Conservation (phyloP, 2,888 invertebrate species). For the Ochropleura plecta region DNA sequence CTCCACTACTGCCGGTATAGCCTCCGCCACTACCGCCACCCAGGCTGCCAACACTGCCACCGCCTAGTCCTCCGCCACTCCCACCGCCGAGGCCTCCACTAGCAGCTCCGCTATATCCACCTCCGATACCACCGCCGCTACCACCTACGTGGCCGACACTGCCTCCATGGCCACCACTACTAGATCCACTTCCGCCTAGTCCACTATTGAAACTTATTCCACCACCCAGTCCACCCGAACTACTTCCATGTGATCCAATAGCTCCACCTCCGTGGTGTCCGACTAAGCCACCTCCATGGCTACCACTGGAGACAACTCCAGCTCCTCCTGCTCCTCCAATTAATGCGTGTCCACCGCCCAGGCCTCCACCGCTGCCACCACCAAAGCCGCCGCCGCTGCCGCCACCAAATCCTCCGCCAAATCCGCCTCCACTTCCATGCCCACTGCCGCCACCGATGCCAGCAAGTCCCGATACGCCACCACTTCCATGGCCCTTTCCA, state of each 20-base stretch:
- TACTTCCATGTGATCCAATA: conserved; percentile 33
- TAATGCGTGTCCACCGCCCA: background rate
- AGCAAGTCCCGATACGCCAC: conserved; percentile 21
- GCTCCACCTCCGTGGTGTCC: conserved; percentile 52
- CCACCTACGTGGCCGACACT: conserved; percentile 31
- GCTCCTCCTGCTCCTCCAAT: conserved; percentile 8
- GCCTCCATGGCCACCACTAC: conserved; percentile 64
- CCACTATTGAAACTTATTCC: conserved; percentile 40
- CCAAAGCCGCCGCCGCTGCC: conserved; percentile 33
- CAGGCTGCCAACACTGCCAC: conserved; percentile 14
- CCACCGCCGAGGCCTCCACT: conserved; percentile 21
- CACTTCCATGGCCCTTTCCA: conserved; percentile 34
- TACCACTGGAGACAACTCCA: conserved; percentile 20
- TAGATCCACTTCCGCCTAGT: conserved; percentile 69
- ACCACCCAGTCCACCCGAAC: conserved; percentile 27
- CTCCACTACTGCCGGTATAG: conserved; percentile 47
- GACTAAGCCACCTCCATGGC: conserved; percentile 12
- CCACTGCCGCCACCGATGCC: conserved; percentile 59
- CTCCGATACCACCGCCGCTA: conserved; percentile 16
- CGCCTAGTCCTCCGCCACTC: conserved; percentile 47
- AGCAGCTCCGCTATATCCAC: conserved; percentile 23
- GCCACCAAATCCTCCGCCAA: conserved; percentile 65
- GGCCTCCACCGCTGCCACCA: conserved; percentile 32
- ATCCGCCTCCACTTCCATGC: conserved; percentile 40
- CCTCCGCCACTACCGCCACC: conserved; percentile 39